These are phyloP conservation scores for Lanius collurio DNA, from an alignment of 2,113 vertebrate species.

Conservation along the genomic window DNA sequence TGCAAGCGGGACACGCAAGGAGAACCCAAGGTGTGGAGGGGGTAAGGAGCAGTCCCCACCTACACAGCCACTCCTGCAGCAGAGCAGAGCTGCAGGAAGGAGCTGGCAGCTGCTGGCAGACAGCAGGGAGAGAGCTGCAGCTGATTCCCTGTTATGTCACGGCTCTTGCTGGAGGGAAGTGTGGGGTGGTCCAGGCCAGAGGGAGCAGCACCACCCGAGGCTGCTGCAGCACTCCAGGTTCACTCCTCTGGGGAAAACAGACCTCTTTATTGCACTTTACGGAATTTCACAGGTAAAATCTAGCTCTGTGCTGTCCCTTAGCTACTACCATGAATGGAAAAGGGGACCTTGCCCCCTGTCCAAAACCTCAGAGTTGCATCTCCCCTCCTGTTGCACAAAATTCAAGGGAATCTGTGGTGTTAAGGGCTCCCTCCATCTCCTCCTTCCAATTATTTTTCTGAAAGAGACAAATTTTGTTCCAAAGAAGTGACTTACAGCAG, in stretches of 20 bases:
- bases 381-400: neutral
- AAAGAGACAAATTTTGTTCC: neutral
- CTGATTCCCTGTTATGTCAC: fast-evolving
- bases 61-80: neutral
- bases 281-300: neutral
- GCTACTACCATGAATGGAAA: neutral
- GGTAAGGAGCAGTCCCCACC: neutral
- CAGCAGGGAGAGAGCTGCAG: neutral
- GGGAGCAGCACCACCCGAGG: fast-evolving
- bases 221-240: neutral
- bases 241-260: neutral
- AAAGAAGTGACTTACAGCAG: neutral
- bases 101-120: neutral
- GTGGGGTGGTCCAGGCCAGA: fast-evolving
- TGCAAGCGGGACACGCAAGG: neutral
- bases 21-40: neutral
- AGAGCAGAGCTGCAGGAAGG: neutral
- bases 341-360: neutral
- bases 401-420: neutral
- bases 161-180: neutral
- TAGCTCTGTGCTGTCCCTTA: neutral
- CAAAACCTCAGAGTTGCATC: neutral
- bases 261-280: neutral
- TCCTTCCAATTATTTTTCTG: neutral
- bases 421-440: neutral